These are phyloP conservation scores for Boleophthalmus pectinirostris DNA, from an alignment of 2,113 vertebrate genomes.

Conservation along the genomic window DNA sequence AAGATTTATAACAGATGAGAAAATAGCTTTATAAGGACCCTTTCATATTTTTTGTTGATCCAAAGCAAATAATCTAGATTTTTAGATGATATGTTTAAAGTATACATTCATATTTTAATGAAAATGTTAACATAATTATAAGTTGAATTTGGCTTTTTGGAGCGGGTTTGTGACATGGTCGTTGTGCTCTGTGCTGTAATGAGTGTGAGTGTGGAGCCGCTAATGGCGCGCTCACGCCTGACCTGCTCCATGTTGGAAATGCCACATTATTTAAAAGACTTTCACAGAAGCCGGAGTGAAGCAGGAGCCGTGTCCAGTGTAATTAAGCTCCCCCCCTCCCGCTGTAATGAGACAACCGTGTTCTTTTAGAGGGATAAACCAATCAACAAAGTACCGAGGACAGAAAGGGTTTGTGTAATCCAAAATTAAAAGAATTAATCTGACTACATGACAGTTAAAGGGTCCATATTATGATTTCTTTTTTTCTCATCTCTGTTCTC, in stretches of 20 bases:
- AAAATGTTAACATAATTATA: no score
- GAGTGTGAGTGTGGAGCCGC: background rate
- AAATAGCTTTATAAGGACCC: no score
- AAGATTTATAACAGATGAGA: no score
- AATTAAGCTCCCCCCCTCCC: background rate
- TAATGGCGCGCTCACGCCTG: background rate
- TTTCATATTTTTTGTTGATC: no score
- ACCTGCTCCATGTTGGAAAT: background rate
- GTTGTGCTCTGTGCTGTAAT: background rate
- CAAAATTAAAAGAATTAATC: no score
- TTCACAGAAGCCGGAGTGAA: background rate
- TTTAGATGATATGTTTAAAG: no score
- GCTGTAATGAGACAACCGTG: slow-evolving; percentile 3
- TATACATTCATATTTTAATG: no score
- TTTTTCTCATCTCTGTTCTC: no score
- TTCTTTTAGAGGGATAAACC: background rate
- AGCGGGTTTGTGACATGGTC: background rate
- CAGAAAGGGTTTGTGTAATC: background rate
- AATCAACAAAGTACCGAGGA: background rate
- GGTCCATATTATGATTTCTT: no score
- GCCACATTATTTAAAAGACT: slow-evolving; percentile 1
- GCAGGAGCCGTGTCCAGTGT: background rate
- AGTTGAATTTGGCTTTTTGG: background rate
- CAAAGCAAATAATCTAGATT: no score
- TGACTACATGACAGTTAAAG: no score